phyloP scores from a whole-genome alignment of 2,797 vertebrate species.

The Crocodylus rhombifer region DNA sequence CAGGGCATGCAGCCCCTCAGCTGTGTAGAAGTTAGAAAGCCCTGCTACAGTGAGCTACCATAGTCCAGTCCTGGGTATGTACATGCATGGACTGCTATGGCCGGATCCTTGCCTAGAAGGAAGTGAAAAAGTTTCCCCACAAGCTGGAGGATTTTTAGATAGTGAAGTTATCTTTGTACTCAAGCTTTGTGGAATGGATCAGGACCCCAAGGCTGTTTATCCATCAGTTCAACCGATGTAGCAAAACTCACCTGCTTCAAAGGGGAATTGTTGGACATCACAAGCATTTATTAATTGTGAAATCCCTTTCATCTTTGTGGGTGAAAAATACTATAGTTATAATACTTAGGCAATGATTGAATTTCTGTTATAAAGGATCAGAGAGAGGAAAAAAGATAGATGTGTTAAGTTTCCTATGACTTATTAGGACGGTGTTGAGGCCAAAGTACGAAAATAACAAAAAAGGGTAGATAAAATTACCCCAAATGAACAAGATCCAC shows the following conservation, averaged over 20 bases:
- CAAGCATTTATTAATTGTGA: conserved; percentile 53
- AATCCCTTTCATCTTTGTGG: conserved; percentile 56
- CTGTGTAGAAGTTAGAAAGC: too few species aligned
- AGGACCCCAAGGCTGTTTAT: conserved; percentile 6
- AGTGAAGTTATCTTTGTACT: neutral
- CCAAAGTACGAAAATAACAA: conserved; percentile 3
- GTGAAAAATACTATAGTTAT: conserved; percentile 62
- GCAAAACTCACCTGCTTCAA: conserved; percentile 25
- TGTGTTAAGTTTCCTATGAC: conserved; percentile 17
- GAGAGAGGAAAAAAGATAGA: neutral
- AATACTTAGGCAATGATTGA: conserved; percentile 23
- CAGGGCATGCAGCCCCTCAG: too few species aligned
- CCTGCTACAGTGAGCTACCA: too few species aligned
- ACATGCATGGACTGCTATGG: neutral
- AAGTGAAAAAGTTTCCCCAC: neutral
- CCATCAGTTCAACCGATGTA: conserved; percentile 36
- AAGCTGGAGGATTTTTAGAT: conserved; percentile 13
- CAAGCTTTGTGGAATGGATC: neutral
- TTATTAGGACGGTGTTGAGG: neutral
- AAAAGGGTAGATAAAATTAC: neutral
- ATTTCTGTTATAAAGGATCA: conserved; percentile 27
- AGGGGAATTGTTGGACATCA: conserved; percentile 9
- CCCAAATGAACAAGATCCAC: neutral
- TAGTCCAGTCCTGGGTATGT: neutral
- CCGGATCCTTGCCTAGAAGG: accelerated